Evolutionary conservation across 2,888 invertebrate species (phyloP), one percentile per base, ranked within the genome.

Genomic region (Temnothorax unifasciatus): DNA sequence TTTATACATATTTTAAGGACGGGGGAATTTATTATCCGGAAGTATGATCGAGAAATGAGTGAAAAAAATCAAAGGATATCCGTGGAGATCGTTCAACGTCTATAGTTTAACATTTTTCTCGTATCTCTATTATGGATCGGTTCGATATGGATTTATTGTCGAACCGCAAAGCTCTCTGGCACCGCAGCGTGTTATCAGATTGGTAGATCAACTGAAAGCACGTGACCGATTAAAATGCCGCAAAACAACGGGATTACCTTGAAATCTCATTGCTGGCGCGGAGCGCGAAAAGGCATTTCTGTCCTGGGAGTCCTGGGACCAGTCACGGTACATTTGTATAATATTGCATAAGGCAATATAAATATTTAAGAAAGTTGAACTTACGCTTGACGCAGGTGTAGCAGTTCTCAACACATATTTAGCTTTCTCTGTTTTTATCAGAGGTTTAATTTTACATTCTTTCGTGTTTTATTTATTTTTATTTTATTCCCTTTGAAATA

Each of bases 161-260:
- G 77, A 69, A 69, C 41, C 77, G 41, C 68, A 52, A 76, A 76
- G 52, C 52, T 54, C 68, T 54, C 41, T 77, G 25, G 52, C 76
- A 77, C 18, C 52, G 29, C 29, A 25, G 41, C 11, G 44, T 44
- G 69, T 69, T 77, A 77, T 77, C 77, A 77, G 54, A 77, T 77
- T 68, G 76, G 76, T 29, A 68, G 76, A 73, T 81, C 79, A 81
- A 81, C 73, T 81, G 47, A 73, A 73, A 50, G 59, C 79, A 73
- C 73, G 73, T 81, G 79, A 81, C 79, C 59, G 73, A 81, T 81
- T 81, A 81, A 81, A 81, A 73, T 50, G 47, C 9, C 59, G 79
- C 79, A 81, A 81, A 81, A 81, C 79, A 81, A 81, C 71, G 59
- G 18, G 79, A 81, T 81, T 81, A 73, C 79, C 59, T 73, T 81